phyloP scores from a whole-genome alignment of 2,888 invertebrate species.

The Caenorhabditis sp. region DNA sequence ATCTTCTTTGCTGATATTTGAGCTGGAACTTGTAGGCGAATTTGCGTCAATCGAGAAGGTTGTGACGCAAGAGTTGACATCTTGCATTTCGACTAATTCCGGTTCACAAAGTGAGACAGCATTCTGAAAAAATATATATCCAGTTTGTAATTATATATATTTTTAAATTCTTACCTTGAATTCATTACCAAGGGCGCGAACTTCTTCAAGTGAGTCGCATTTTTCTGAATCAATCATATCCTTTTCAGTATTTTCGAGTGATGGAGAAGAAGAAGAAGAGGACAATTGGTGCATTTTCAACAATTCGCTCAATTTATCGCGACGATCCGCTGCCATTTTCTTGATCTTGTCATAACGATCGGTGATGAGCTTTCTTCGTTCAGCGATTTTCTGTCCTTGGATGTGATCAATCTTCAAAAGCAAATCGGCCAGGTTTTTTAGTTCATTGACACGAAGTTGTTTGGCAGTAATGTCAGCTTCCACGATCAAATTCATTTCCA shows the following conservation, averaged over 20 bases:
- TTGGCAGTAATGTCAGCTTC: conserved; percentile 98
- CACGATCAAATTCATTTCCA: conserved; percentile 91
- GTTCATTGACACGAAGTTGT: conserved; percentile 75
- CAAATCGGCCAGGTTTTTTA: conserved; percentile 80
- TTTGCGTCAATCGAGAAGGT: conserved; percentile 97
- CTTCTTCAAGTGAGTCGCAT: conserved; percentile 99
- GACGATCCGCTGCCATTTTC: conserved; percentile 88
- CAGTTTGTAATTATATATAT: no score
- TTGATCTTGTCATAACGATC: conserved; percentile 83
- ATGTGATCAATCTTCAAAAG: conserved; percentile 95
- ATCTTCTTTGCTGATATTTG: conserved; percentile 97
- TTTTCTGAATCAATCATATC: conserved; percentile 97
- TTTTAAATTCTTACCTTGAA: conserved; percentile 74
- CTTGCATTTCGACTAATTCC: conserved; percentile 95
- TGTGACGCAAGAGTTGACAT: conserved; percentile 95
- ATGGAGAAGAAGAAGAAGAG: conserved; percentile 99
- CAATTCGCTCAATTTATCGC: conserved; percentile 91
- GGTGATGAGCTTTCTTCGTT: conserved; percentile 92
- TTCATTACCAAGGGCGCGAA: conserved; percentile 82
- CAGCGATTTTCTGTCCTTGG: conserved; percentile 89
- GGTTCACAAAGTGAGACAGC: conserved; percentile 94
- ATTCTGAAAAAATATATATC: conserved; percentile 69
- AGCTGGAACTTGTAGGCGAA: conserved; percentile 95
- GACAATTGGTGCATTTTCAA: conserved; percentile 98
- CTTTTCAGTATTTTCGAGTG: conserved; percentile 99